Evolutionary conservation across 2,888 invertebrate species (phyloP).

Genomic region (Itoplectis maculator): DNA sequence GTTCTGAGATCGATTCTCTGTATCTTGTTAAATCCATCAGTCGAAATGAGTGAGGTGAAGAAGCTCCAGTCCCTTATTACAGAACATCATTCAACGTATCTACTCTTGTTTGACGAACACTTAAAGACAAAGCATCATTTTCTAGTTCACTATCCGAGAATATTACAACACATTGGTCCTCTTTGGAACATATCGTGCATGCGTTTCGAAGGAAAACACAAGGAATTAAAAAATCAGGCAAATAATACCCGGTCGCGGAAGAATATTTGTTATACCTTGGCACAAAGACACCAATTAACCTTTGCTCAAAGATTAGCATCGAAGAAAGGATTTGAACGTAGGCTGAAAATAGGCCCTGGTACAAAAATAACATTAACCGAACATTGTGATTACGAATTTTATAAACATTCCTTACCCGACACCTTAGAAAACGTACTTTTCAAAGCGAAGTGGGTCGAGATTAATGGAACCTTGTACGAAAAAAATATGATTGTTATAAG

Average conservation of each 20-base stretch:
- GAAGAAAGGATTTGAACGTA: constrained; percentile 49
- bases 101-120: constrained; percentile 8
- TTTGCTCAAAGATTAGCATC: constrained; percentile 51
- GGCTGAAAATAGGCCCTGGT: constrained; percentile 34
- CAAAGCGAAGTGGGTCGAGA: constrained; percentile 26
- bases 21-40: constrained; percentile 13
- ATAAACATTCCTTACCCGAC: background rate
- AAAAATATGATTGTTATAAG: constrained; percentile 39
- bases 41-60: constrained; percentile 5
- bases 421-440: constrained; percentile 8
- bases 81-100: constrained; percentile 21
- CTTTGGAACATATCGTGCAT: constrained; percentile 55
- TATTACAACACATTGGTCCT: constrained; percentile 55
- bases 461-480: constrained; percentile 28
- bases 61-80: constrained; percentile 9
- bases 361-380: constrained; percentile 9
- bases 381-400: constrained; percentile 9
- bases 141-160: constrained; percentile 59
- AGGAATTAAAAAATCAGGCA: constrained; percentile 45
- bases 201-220: constrained; percentile 56
- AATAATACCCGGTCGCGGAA: constrained; percentile 34
- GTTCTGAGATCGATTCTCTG: constrained; percentile 22
- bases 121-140: constrained; percentile 56
- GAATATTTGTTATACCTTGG: constrained; percentile 58
- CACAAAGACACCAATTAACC: constrained; percentile 53